Conservation (phyloP, 1,140 invertebrate genomes). For the Rhopalosiphum padi region DNA sequence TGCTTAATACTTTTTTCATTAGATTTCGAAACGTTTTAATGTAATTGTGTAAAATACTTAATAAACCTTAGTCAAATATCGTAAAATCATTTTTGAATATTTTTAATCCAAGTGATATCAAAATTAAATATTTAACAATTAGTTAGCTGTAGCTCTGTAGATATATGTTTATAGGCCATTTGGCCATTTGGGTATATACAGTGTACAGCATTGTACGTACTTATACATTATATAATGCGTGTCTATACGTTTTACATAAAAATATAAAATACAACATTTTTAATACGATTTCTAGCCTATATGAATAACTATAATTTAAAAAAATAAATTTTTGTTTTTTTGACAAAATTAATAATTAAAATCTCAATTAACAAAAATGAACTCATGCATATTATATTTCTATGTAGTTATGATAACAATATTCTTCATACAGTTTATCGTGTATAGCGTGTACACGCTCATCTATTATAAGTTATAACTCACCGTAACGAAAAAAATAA, state of each 20-base stretch:
- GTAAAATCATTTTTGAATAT: too few species aligned
- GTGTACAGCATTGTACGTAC: too few species aligned
- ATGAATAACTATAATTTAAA: neutral
- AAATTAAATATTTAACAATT: neutral
- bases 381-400: too few species aligned
- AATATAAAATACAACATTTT: neutral
- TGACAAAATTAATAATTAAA: neutral
- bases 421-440: too few species aligned
- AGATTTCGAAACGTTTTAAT: neutral
- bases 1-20: neutral
- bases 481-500: neutral
- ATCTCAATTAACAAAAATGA: neutral
- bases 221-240: neutral
- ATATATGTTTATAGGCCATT: neutral
- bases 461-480: neutral
- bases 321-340: too few species aligned
- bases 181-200: neutral
- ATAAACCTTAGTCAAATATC: too few species aligned
- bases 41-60: neutral
- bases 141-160: neutral
- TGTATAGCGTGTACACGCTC: too few species aligned
- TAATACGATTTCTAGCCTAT: neutral
- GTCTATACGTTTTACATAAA: neutral
- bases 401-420: too few species aligned
- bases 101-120: neutral